A percentile compares a stretch with the other conserved stretches of the same genome.
phyloP scores from a whole-genome alignment of 2,888 invertebrate species.

The Pristionchus exspectatus region DNA sequence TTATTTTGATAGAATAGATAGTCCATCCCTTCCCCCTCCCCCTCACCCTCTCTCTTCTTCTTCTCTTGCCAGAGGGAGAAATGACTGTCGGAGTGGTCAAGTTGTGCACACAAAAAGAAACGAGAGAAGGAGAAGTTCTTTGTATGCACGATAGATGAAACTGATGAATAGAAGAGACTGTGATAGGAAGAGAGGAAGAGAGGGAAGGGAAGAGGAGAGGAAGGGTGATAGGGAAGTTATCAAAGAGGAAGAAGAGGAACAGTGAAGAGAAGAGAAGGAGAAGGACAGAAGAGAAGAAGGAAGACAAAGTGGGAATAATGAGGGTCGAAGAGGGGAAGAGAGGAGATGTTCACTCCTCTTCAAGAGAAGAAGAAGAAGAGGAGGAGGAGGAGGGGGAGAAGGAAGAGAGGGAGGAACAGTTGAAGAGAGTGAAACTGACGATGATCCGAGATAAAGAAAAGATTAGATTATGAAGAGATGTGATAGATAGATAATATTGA shows the following conservation, averaged over 20 bases:
- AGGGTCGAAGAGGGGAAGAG: background rate
- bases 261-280: background rate
- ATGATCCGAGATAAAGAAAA: background rate
- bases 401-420: background rate
- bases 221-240: background rate
- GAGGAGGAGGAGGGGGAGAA: background rate
- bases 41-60: too few relatives aligned
- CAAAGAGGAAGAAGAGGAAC: background rate
- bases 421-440: background rate
- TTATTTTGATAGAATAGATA: background rate
- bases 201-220: background rate
- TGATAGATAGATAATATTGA: too few relatives aligned
- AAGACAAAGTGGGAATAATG: slow-evolving; percentile 20
- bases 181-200: background rate
- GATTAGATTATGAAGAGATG: background rate
- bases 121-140: slow-evolving; percentile 38
- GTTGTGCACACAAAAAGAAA: slow-evolving; percentile 37
- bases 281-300: background rate
- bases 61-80: background rate
- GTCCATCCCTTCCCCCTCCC: background rate
- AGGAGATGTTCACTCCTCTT: background rate
- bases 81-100: background rate
- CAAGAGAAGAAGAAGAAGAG: background rate
- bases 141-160: slow-evolving; percentile 9
- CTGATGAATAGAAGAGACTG: background rate